Evolutionary conservation across 2,888 invertebrate species (phyloP).

Genomic region (Pelosia muscerda): DNA sequence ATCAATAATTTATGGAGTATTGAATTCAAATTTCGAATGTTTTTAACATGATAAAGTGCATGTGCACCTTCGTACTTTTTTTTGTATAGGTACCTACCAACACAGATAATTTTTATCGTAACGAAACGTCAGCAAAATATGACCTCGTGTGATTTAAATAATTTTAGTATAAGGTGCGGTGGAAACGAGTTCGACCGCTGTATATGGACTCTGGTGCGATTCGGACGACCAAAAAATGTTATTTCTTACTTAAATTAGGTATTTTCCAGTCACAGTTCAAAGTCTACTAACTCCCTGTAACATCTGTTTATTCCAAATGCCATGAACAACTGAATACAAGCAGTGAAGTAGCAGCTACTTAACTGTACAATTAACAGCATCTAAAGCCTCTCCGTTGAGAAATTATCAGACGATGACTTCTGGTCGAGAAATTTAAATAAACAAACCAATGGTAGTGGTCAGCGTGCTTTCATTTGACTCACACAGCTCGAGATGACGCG

Average conservation of each 20-base stretch:
- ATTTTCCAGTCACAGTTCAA: not conserved
- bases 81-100: not conserved
- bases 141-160: not conserved
- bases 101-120: not conserved
- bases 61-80: not conserved
- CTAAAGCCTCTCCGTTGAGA: not conserved
- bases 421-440: not conserved
- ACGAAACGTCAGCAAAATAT: not conserved
- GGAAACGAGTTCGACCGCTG: too few species aligned
- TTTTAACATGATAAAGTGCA: not conserved
- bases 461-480: constrained; percentile 77
- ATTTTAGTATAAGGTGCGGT: too few species aligned
- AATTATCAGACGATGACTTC: not conserved
- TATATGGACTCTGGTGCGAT: not conserved
- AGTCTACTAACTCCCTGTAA: not conserved
- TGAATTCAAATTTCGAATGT: not conserved
- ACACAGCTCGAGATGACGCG: constrained; percentile 70
- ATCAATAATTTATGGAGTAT: not conserved
- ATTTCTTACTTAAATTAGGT: not conserved
- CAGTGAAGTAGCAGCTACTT: too few species aligned
- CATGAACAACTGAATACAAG: too few species aligned
- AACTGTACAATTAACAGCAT: too few species aligned
- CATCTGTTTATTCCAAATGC: too few species aligned
- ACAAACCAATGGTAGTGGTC: constrained; percentile 57
- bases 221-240: not conserved